Percentiles rank a stretch among this genome's conserved stretches.
These are phyloP conservation scores for Cardiocondyla obscurior DNA, from an alignment of 1,140 invertebrate species.

Conservation along the genomic window DNA sequence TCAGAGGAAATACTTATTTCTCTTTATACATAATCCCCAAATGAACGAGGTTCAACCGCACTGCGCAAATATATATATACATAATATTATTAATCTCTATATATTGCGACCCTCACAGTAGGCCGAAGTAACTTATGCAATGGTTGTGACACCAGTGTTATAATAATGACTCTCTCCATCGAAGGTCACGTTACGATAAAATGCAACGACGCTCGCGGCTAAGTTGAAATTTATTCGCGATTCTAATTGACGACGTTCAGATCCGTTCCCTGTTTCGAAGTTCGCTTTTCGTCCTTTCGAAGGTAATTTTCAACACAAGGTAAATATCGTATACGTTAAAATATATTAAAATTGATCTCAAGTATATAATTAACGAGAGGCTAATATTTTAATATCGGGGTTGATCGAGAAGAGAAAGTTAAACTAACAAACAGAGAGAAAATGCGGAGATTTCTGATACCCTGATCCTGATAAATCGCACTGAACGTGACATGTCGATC, in stretches of 20 bases:
- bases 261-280: neutral
- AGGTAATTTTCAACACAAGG: neutral
- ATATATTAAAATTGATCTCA: neutral
- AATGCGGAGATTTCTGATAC: neutral
- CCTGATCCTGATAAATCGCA: neutral
- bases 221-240: neutral
- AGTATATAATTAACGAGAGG: neutral
- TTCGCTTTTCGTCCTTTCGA: neutral
- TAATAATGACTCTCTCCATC: conserved; percentile 48
- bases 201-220: neutral
- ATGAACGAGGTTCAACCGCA: conserved; percentile 21
- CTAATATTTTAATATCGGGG: neutral
- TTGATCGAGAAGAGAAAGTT: neutral
- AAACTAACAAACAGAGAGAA: neutral
- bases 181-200: conserved; percentile 59
- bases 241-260: neutral
- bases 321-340: neutral
- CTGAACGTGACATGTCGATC: conserved; percentile 59
- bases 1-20: conserved; percentile 18
- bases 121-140: conserved; percentile 36
- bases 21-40: conserved; percentile 20
- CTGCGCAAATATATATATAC: conserved; percentile 16
- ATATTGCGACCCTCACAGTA: conserved; percentile 40
- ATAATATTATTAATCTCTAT: conserved; percentile 43
- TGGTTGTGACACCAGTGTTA: conserved; percentile 49